Evolutionary conservation across 1,140 invertebrate genomes (phyloP).

Genomic region (Drosophila rhopaloa): DNA sequence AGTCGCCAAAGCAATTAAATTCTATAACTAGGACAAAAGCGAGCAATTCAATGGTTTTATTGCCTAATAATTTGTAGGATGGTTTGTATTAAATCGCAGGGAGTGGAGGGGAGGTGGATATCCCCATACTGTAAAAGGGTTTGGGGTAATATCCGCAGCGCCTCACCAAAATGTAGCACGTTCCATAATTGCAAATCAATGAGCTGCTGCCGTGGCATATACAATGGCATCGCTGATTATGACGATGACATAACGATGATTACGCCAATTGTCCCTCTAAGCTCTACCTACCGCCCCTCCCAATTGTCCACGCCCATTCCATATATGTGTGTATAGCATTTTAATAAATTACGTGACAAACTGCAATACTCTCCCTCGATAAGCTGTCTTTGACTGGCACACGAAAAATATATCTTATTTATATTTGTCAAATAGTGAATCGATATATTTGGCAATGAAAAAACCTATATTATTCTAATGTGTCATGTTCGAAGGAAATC

Average conservation of each 20-base stretch:
- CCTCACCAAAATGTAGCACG: constrained; percentile 54
- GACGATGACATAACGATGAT: constrained; percentile 78
- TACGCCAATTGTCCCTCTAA: constrained; percentile 74
- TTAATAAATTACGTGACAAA: constrained; percentile 84
- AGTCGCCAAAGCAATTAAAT: constrained; percentile 12
- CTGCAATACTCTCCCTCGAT: constrained; percentile 53
- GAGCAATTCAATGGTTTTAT: constrained; percentile 1
- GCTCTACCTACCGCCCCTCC: constrained; percentile 2
- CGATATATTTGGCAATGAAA: too few relatives aligned
- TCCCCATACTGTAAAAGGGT: constrained; percentile 10
- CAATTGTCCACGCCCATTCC: constrained; percentile 11
- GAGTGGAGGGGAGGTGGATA: not conserved
- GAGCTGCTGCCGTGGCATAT: constrained; percentile 62
- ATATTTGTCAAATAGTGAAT: too few relatives aligned
- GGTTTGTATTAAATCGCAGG: constrained; percentile 21
- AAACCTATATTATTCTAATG: too few relatives aligned
- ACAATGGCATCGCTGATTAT: constrained; percentile 77
- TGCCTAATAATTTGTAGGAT: constrained; percentile 6
- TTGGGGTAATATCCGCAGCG: not conserved
- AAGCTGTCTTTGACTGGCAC: constrained; percentile 6
- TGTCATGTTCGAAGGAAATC: too few relatives aligned
- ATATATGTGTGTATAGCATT: constrained; percentile 62
- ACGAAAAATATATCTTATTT: not conserved
- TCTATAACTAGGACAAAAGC: constrained; percentile 15
- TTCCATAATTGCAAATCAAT: constrained; percentile 82